These are phyloP conservation scores for Empidonax traillii DNA, from an alignment of 2,113 vertebrate species.

Conservation along the genomic window DNA sequence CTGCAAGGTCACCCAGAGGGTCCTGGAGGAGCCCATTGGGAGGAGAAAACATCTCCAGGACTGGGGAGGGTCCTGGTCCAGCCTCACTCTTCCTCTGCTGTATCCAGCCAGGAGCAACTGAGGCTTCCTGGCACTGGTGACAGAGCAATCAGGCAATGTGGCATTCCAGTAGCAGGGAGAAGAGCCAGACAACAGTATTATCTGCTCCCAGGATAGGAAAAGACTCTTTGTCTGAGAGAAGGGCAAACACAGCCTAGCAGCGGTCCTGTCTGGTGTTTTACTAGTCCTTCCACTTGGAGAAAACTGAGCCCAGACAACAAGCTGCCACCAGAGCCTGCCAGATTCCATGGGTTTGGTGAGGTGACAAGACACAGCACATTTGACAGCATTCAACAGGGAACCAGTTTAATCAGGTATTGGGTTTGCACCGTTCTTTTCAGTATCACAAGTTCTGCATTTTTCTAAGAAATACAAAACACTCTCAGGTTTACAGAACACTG, in stretches of 20 bases:
- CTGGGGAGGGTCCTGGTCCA: not conserved
- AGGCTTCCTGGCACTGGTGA: not conserved
- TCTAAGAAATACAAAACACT: constrained; percentile 65
- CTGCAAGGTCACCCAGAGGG: not conserved
- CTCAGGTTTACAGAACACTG: constrained; percentile 30
- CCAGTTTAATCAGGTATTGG: constrained; percentile 62
- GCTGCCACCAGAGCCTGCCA: not conserved
- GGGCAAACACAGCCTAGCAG: not conserved
- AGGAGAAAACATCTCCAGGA: not conserved
- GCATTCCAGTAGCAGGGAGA: not conserved
- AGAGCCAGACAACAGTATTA: not conserved
- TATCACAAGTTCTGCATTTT: constrained; percentile 59
- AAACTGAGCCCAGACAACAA: not conserved
- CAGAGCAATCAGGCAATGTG: rapidly evolving
- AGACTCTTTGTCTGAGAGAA: not conserved
- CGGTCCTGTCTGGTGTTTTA: not conserved
- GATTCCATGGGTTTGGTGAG: not conserved
- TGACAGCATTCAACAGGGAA: constrained; percentile 48
- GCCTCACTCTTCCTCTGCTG: not conserved
- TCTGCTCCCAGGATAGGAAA: not conserved
- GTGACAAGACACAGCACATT: constrained; percentile 23
- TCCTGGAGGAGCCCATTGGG: rapidly evolving
- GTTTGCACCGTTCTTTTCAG: constrained; percentile 35
- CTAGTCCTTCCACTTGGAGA: not conserved
- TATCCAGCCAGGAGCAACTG: not conserved